These are phyloP conservation scores for Lithophane ornitopus DNA, from an alignment of 2,888 invertebrate genomes.

Conservation along the genomic window DNA sequence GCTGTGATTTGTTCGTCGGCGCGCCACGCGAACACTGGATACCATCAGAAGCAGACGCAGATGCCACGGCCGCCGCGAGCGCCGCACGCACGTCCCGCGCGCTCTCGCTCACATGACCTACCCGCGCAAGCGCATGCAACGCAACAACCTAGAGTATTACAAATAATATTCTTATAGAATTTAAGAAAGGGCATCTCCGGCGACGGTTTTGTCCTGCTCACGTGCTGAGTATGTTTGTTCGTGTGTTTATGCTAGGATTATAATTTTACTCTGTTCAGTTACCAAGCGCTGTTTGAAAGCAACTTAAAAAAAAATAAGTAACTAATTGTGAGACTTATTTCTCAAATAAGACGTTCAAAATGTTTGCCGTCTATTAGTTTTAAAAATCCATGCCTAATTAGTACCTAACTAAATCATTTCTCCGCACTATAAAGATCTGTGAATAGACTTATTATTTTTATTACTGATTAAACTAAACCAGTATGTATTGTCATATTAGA, in stretches of 20 bases:
- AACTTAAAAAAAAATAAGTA: conserved; percentile 46
- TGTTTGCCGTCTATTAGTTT: conserved; percentile 28
- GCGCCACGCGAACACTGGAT: conserved; percentile 86
- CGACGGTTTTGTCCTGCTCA: conserved; percentile 76
- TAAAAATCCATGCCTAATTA: conserved; percentile 34
- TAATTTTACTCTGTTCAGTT: conserved; percentile 70
- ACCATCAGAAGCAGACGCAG: conserved; percentile 84
- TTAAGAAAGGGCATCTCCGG: conserved; percentile 74
- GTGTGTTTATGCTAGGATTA: conserved; percentile 35
- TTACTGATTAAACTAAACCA: neutral
- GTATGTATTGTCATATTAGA: conserved; percentile 29
- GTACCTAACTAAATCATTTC: conserved; percentile 3
- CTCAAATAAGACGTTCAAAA: conserved; percentile 22
- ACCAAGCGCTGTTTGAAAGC: conserved; percentile 76
- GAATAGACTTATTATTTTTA: conserved; percentile 28
- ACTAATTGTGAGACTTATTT: conserved; percentile 15
- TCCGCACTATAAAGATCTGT: conserved; percentile 32
- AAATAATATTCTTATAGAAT: conserved; percentile 89
- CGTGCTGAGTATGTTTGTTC: conserved; percentile 55
- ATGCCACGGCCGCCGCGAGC: conserved; percentile 71
- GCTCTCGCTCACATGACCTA: conserved; percentile 86
- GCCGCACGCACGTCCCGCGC: conserved; percentile 72
- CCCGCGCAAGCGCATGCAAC: conserved; percentile 71
- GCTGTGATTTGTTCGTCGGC: conserved; percentile 91
- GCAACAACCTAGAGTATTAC: conserved; percentile 86